Base-by-base conservation (phyloP, 2,888 invertebrate genomes). In the Yponomeuta malinellus region DNA sequence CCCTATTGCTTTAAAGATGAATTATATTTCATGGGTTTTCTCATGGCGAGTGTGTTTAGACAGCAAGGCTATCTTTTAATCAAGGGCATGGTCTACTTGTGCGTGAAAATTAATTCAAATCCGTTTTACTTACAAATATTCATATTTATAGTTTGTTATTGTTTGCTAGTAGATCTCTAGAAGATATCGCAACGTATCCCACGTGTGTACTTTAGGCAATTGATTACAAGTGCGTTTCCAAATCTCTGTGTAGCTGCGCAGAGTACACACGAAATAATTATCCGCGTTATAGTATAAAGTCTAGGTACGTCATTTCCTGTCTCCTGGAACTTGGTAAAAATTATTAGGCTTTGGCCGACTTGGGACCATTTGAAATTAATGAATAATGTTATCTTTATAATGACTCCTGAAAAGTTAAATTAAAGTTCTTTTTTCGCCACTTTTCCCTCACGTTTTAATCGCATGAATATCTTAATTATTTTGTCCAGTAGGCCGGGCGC, bases 351-450 rank as follows among this genome's bases (percentile, higher is more conserved):
- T 90, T 86, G 87, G 83, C 84, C 79, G 83, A 79, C 84, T 82
- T 83, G 81, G 81, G 83, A 84, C 84, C 84, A 86, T 90, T 90
- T 89, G 86, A 90, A 91, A 90, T 92, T 92, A 90, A 91, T 91
- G 89, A 91, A 90, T 90, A 90, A 89, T 91, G 89, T 90, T 91
- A 91, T 92, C 91, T 87, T 59, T 88, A 90, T 90, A 90, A 91
- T 87, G 87, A 88, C 89, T 87, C 15, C 83, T 80, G 82, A 77
- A 81, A 89, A 90, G 89, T 90, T 91, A 89, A 91, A 90, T 91
- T 91, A 88, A 90, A 91, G 87, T 90, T 90, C 52, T 84, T 83
- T 87, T 81, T 80, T 81, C 79, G 78, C 78, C 79, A 79, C 76
- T 84, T 87, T 84, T 83, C 63, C 80, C 78, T 81, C 82, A 83